Percentiles rank a stretch among this genome's conserved stretches.
Evolutionary conservation across 2,113 vertebrate species (phyloP).

Genomic region (Phalacrocorax carbo): DNA sequence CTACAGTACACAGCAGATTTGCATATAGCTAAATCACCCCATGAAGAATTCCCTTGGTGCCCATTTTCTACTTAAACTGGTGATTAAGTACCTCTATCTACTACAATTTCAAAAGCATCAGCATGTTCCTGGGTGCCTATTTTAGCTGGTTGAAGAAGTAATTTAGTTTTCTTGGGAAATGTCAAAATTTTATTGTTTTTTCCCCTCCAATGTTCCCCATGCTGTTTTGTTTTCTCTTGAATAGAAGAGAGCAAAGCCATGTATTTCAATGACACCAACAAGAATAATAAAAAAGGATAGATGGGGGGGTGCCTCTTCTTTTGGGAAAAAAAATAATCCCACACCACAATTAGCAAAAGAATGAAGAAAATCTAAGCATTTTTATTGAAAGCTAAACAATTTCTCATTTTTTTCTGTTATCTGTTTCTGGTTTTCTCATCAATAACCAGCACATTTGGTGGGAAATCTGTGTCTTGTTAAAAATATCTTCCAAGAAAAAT

Average conservation of each 20-base stretch:
- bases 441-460: neutral
- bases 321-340: neutral
- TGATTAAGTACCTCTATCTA: conserved; percentile 50
- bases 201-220: neutral
- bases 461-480: conserved; percentile 27
- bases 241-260: neutral
- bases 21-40: conserved; percentile 54
- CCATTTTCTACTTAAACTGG: conserved; percentile 45
- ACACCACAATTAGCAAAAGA: neutral
- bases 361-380: neutral
- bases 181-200: neutral
- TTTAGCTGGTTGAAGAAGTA: conserved; percentile 20
- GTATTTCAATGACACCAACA: neutral
- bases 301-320: neutral
- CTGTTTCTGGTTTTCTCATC: neutral
- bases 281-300: neutral
- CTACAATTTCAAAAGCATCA: conserved; percentile 52
- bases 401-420: neutral
- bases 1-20: conserved; percentile 39
- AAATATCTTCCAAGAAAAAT: neutral
- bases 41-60: conserved; percentile 45
- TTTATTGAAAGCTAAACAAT: neutral
- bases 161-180: conserved; percentile 30
- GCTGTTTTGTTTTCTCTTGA: neutral
- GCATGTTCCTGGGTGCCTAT: conserved; percentile 26